Evolutionary conservation across 2,888 invertebrate genomes (phyloP).

Genomic region (Dryadula phaetusa): DNA sequence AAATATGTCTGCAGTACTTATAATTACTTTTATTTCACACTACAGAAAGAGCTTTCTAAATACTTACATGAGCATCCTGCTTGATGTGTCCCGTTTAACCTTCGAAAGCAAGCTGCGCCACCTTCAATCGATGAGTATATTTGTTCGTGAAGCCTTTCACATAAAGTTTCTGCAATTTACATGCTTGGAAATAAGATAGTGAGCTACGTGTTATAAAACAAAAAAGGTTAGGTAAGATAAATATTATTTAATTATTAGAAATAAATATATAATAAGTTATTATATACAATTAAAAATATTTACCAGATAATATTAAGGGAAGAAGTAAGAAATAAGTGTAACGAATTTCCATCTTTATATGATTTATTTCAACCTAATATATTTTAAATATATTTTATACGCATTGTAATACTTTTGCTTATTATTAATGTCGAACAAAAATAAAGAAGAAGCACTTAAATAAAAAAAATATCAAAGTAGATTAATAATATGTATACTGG

Average conservation of each 20-base stretch:
- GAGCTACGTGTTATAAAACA: background rate
- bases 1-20: background rate
- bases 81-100: conserved; percentile 97
- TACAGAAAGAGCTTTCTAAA: background rate
- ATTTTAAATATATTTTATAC: background rate
- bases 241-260: background rate
- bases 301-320: conserved; percentile 6
- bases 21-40: no score
- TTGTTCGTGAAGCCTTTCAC: conserved; percentile 89
- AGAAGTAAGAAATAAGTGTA: conserved; percentile 8
- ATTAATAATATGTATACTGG: background rate
- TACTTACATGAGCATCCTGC: conserved; percentile 96
- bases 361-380: background rate
- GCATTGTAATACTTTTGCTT: conserved; percentile 6
- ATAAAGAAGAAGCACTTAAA: conserved; percentile 1
- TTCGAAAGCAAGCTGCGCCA: conserved; percentile 92
- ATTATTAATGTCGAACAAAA: background rate
- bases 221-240: background rate
- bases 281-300: background rate
- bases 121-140: conserved; percentile 91
- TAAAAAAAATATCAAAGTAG: conserved; percentile 1
- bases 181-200: background rate
- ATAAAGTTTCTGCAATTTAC: conserved; percentile 65
- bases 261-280: background rate
- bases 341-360: conserved; percentile 6